Evolutionary conservation across 2,797 vertebrate genomes (phyloP).

Genomic region (Mallotus villosus): DNA sequence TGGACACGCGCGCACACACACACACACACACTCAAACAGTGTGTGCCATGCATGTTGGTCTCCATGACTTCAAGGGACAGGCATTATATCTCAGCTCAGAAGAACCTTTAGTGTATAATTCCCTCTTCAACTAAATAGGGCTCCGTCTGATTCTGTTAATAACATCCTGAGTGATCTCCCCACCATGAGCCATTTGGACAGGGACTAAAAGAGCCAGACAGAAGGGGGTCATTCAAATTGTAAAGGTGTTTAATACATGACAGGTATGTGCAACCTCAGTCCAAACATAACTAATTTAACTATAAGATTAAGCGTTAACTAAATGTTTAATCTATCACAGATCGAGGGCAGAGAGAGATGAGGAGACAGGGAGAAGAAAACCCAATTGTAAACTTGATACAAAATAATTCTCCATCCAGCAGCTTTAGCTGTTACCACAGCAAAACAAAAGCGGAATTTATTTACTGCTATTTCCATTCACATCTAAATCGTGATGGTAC

Average conservation of each 20-base stretch:
- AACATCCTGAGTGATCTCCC: slow-evolving; percentile 51
- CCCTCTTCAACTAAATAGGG: slow-evolving; percentile 62
- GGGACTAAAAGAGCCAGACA: slow-evolving; percentile 7
- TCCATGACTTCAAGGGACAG: slow-evolving; percentile 55
- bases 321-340: too few relatives aligned
- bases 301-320: too few relatives aligned
- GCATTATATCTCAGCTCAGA: slow-evolving; percentile 60
- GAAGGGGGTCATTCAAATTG: too few relatives aligned
- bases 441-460: slow-evolving; percentile 10
- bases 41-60: slow-evolving; percentile 45
- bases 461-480: slow-evolving; percentile 17
- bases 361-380: neutral
- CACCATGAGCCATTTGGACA: slow-evolving; percentile 41
- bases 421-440: neutral
- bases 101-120: slow-evolving; percentile 73
- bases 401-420: neutral
- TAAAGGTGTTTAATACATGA: too few relatives aligned
- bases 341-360: too few relatives aligned
- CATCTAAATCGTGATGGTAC: slow-evolving; percentile 39
- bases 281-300: too few relatives aligned
- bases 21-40: neutral
- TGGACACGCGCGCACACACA: neutral
- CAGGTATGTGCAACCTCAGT: too few relatives aligned
- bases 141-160: slow-evolving; percentile 51
- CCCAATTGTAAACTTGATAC: neutral